Evolutionary conservation across 2,888 invertebrate species (phyloP).

Genomic region (Acleris literana): DNA sequence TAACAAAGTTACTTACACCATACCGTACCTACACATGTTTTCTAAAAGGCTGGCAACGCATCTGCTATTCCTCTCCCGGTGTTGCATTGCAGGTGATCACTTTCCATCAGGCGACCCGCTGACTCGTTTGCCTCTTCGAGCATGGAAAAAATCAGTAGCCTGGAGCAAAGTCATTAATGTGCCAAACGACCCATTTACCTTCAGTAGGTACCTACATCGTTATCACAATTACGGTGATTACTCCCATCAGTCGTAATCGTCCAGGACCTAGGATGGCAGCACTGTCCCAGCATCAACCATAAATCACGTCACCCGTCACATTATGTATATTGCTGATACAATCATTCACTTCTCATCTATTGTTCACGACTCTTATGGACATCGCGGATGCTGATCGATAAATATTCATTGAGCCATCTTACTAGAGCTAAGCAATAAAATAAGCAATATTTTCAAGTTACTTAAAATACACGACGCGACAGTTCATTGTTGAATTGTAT

Average conservation of each 20-base stretch:
- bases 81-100: too few relatives aligned
- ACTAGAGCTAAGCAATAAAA: neutral
- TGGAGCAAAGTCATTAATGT: slow-evolving; percentile 3
- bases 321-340: slow-evolving; percentile 59
- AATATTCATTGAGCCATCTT: slow-evolving; percentile 60
- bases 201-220: slow-evolving; percentile 43
- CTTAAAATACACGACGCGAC: neutral
- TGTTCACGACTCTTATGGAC: slow-evolving; percentile 61
- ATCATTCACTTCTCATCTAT: slow-evolving; percentile 63
- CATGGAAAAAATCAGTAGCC: neutral
- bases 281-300: slow-evolving; percentile 51
- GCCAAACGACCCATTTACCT: slow-evolving; percentile 26
- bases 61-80: too few relatives aligned
- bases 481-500: too few relatives aligned
- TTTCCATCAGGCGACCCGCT: too few relatives aligned
- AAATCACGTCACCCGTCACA: slow-evolving; percentile 60
- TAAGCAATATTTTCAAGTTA: slow-evolving; percentile 12
- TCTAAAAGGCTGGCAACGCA: too few relatives aligned
- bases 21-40: too few relatives aligned
- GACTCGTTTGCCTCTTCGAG: too few relatives aligned
- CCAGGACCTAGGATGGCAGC: slow-evolving; percentile 44
- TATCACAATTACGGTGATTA: slow-evolving; percentile 48
- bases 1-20: too few relatives aligned
- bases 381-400: slow-evolving; percentile 61
- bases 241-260: slow-evolving; percentile 46